Evolutionary conservation across 2,797 vertebrate genomes (phyloP).

Genomic region (Xenops minutus): DNA sequence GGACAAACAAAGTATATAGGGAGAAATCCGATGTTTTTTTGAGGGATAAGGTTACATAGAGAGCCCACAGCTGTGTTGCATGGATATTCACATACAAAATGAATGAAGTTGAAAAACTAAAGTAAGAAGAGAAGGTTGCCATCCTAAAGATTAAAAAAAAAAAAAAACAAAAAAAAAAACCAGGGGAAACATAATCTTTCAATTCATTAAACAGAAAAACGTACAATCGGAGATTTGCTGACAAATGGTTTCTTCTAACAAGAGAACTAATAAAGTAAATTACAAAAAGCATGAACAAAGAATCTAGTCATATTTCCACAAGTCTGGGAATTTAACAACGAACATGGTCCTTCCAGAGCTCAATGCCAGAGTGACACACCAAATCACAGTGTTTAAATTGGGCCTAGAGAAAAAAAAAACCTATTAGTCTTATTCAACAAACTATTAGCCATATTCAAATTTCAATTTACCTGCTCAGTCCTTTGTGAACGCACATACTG

Average conservation of each 20-base stretch:
- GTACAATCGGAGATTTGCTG: not conserved
- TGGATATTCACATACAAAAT: not conserved
- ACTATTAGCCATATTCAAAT: not conserved
- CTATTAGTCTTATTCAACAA: not conserved
- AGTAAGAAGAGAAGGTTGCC: not conserved
- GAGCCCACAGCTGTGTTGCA: not conserved
- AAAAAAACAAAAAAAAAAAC: not conserved
- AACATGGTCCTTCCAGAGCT: not conserved
- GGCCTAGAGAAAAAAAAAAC: not conserved
- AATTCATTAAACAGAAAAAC: not conserved
- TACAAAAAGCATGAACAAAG: accelerated
- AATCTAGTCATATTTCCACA: not conserved
- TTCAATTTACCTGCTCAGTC: not conserved
- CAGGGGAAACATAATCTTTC: not conserved
- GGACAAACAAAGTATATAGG: not conserved
- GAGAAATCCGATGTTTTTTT: not conserved
- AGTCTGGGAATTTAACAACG: not conserved
- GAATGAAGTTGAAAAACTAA: not conserved
- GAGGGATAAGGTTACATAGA: not conserved
- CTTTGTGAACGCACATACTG: not conserved
- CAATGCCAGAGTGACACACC: not conserved
- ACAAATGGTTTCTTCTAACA: not conserved
- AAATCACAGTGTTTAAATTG: not conserved
- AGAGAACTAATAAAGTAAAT: not conserved
- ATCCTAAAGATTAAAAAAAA: not conserved